Evolutionary conservation across 2,797 vertebrate genomes (phyloP).

Genomic region (Trichosurus vulpecula): DNA sequence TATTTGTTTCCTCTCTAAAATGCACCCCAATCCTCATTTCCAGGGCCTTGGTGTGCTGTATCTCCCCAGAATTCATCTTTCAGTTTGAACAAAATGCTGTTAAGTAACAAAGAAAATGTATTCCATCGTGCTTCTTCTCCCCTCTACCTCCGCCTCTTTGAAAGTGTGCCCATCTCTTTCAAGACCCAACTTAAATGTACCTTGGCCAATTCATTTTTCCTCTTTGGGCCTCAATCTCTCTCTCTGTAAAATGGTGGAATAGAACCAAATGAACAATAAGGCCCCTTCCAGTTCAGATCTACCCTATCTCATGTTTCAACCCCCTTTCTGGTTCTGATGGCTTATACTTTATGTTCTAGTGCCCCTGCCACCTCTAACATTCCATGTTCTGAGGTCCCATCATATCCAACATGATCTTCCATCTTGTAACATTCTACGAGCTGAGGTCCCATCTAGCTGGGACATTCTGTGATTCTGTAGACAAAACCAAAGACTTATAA

Average conservation of each 20-base stretch:
- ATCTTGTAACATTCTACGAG: background rate
- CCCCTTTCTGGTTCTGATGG: background rate
- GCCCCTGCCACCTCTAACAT: background rate
- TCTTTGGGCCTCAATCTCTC: too few species aligned
- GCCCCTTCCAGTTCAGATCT: background rate
- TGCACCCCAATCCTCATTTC: slow-evolving; percentile 59
- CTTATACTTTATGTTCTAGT: background rate
- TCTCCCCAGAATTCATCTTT: slow-evolving; percentile 75
- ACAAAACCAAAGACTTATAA: background rate
- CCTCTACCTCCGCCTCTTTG: background rate
- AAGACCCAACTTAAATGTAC: background rate
- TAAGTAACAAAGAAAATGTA: slow-evolving; percentile 65
- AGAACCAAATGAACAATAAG: background rate
- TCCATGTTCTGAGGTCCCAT: background rate
- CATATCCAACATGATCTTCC: background rate
- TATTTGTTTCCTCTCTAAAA: slow-evolving; percentile 69
- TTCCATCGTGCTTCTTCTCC: slow-evolving; percentile 63
- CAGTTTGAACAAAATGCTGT: slow-evolving; percentile 63
- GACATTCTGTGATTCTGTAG: background rate
- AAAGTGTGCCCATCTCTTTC: background rate
- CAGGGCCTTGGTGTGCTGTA: slow-evolving; percentile 72
- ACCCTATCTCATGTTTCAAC: background rate
- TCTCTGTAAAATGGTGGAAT: background rate
- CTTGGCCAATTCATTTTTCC: background rate
- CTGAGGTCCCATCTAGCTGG: background rate